phyloP scores from a whole-genome alignment of 2,797 vertebrate genomes.

The Sternarchorhynchus goeldii region DNA sequence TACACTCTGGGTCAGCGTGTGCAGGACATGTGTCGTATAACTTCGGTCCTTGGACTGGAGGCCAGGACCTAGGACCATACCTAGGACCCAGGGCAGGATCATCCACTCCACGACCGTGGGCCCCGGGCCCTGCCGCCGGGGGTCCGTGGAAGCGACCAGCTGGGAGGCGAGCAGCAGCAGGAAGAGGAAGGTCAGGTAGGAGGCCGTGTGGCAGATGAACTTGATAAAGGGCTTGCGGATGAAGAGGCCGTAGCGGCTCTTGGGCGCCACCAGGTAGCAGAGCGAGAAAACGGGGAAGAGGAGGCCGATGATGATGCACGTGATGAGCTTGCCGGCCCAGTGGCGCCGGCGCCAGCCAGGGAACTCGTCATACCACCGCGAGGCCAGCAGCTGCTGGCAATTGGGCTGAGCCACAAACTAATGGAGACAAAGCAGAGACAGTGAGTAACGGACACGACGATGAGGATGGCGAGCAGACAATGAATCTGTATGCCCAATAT shows the following conservation, averaged over 20 bases:
- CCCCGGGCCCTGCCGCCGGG: slow-evolving; percentile 82
- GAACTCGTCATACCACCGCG: slow-evolving; percentile 96
- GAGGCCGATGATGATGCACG: slow-evolving; percentile 90
- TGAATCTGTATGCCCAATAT: background rate
- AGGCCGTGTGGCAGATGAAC: slow-evolving; percentile 99
- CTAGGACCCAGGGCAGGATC: slow-evolving; percentile 98
- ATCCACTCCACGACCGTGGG: slow-evolving; percentile 96
- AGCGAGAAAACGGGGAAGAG: slow-evolving; percentile 91
- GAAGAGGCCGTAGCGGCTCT: slow-evolving; percentile 90
- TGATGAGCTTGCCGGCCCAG: slow-evolving; percentile 93
- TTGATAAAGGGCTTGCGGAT: slow-evolving; percentile 99
- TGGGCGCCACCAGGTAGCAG: slow-evolving; percentile 91
- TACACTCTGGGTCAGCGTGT: background rate
- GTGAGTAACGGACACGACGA: slow-evolving; percentile 9
- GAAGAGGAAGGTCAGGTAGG: slow-evolving; percentile 97
- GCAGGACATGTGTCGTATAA: too few species aligned
- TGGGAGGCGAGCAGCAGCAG: slow-evolving; percentile 94
- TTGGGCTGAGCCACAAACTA: slow-evolving; percentile 99
- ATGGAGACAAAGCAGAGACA: slow-evolving; percentile 29
- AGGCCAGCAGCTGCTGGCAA: slow-evolving; percentile 96
- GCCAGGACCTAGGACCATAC: slow-evolving; percentile 73
- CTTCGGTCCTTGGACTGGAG: too few species aligned
- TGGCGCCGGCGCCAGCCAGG: slow-evolving; percentile 95
- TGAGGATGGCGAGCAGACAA: background rate
- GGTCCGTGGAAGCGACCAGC: slow-evolving; percentile 80